Evolutionary conservation across 1,140 invertebrate species (phyloP), one percentile per base, ranked within the genome.

Genomic region (Sipha flava): DNA sequence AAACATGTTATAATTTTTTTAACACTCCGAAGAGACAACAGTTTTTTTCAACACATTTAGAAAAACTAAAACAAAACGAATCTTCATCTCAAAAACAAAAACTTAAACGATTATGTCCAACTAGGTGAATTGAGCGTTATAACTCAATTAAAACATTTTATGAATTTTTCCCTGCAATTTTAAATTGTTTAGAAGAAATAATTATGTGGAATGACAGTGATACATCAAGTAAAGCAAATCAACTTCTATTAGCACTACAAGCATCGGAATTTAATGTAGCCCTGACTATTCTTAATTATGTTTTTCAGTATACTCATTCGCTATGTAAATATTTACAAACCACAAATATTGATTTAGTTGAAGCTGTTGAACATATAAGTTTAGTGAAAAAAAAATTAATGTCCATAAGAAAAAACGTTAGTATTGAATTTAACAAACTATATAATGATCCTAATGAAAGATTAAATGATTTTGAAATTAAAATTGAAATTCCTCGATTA

Each of bases 1-100:
- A 79, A 81, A 66, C 52, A 70, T 59, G 52, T 47, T 81, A 70
- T 52, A 79, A n/a, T 52, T 73, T 80, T 73, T 82, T 82, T 81
- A 81, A 57, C 66, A 73, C 64, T 34, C 79, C 79, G 6, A 57
- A 80, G 31, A 80, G 47, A 43, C 23, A 75, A 52, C 29, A 29
- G 12, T 49, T 26, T 75, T 40, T 75, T 49, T 29, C 34, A 52
- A 29, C 29, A 29, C 21, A 49, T 52, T 59, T 59, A 29, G 23
- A 59, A 2, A 23, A 29, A 59, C 52, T 29, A 49, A 52, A 52
- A 75, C 3, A 47, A 49, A 34, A 47, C 31, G 43, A 75, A 52
- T 5, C 47, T 75, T 34, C 29, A 49, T 40, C 23, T 40, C 10
- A 49, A 45, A 47, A 73, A 47, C 26, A 73, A 73, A 73, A 73